Conservation (phyloP, 2,888 invertebrate species). For the Norana najaformis region DNA sequence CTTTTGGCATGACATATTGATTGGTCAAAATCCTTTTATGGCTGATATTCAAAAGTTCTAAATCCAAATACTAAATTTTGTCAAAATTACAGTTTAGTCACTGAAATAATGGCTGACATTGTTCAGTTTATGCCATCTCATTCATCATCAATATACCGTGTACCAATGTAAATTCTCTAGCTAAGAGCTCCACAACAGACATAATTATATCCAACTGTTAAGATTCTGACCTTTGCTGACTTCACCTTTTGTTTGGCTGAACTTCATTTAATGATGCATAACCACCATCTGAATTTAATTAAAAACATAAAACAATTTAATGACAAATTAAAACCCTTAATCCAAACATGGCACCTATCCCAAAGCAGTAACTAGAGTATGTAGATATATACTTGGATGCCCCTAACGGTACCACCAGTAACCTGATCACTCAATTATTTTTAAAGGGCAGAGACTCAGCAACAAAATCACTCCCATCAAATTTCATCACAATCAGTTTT, state of each 20-base stretch:
- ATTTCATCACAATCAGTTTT: too few species aligned
- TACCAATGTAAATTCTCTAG: neutral
- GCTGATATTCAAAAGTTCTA: neutral
- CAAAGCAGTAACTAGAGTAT: neutral
- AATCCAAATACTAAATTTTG: too few species aligned
- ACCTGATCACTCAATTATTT: too few species aligned
- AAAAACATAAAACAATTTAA: neutral
- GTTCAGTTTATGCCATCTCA: neutral
- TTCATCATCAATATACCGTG: neutral
- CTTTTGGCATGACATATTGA: neutral
- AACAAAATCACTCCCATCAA: too few species aligned
- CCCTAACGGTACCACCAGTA: too few species aligned
- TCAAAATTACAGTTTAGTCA: neutral
- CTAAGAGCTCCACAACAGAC: neutral
- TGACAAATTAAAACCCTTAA: neutral
- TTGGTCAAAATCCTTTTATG: neutral
- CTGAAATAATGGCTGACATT: neutral
- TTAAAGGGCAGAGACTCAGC: neutral
- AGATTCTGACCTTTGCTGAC: neutral
- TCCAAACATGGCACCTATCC: neutral
- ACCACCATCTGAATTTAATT: neutral
- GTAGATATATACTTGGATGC: neutral
- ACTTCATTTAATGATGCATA: neutral
- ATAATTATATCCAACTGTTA: neutral
- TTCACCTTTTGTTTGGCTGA: neutral